A percentile compares a stretch with the other conserved stretches of the same genome.
Evolutionary conservation across 2,113 vertebrate species (phyloP).

Genomic region (Leptocoma aspasia): DNA sequence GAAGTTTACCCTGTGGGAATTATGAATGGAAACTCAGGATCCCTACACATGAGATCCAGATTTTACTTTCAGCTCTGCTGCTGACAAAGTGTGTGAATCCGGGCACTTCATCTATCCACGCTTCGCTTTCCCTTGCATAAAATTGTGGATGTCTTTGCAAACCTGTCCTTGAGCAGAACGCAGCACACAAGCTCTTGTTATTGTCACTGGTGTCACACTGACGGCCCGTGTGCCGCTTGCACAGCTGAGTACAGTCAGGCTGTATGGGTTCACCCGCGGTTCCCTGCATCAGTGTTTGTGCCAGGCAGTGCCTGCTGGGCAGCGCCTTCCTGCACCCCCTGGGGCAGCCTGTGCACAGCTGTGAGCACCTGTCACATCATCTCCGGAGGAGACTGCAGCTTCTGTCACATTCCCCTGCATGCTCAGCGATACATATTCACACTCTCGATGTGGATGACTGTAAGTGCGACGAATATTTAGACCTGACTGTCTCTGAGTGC

Average conservation of each 20-base stretch:
- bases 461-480: not conserved
- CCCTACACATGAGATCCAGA: not conserved
- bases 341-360: not conserved
- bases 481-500: not conserved
- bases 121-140: not conserved
- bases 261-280: not conserved
- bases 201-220: not conserved
- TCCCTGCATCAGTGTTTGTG: not conserved
- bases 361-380: conserved; percentile 35
- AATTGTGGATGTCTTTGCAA: not conserved
- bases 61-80: not conserved
- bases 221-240: not conserved
- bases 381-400: conserved; percentile 6
- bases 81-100: not conserved
- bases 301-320: not conserved
- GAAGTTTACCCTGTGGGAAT: not conserved
- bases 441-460: not conserved
- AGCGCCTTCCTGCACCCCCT: not conserved
- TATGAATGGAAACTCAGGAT: not conserved
- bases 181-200: not conserved
- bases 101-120: not conserved
- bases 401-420: not conserved
- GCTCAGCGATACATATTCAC: not conserved
- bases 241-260: not conserved
- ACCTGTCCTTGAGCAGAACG: not conserved